These are phyloP conservation scores for Riparia riparia DNA, from an alignment of 2,113 vertebrate genomes.

Conservation along the genomic window DNA sequence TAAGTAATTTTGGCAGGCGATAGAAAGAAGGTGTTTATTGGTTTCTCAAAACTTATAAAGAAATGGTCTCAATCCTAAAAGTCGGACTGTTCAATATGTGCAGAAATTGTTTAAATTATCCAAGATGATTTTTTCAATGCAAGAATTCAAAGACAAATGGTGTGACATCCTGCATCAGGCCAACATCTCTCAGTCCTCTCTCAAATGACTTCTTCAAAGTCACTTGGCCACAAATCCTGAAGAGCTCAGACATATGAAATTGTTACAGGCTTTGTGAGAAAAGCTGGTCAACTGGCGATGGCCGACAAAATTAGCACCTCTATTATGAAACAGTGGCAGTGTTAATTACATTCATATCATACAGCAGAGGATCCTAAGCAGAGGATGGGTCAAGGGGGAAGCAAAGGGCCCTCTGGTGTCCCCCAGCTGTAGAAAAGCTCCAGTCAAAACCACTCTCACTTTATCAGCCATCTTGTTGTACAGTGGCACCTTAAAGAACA, in stretches of 20 bases:
- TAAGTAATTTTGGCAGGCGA: background rate
- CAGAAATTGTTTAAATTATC: background rate
- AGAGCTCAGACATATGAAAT: background rate
- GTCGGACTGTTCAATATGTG: background rate
- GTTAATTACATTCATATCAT: background rate
- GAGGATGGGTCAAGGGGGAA: background rate
- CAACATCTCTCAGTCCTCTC: background rate
- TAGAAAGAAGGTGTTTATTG: background rate
- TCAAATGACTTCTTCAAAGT: background rate
- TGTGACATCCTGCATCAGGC: background rate
- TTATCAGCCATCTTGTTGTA: background rate
- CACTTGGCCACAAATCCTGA: background rate
- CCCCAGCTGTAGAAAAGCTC: background rate
- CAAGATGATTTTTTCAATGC: background rate
- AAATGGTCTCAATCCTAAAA: background rate
- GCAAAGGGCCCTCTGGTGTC: background rate
- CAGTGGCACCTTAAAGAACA: background rate
- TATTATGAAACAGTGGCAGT: background rate
- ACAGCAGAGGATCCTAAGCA: background rate
- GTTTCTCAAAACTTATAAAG: background rate
- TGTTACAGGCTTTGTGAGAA: background rate
- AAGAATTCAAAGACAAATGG: background rate
- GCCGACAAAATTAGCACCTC: background rate
- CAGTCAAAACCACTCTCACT: constrained; percentile 3
- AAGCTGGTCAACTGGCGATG: background rate